Conservation (phyloP, 1,140 invertebrate species). For the Chironomus tepperi region DNA sequence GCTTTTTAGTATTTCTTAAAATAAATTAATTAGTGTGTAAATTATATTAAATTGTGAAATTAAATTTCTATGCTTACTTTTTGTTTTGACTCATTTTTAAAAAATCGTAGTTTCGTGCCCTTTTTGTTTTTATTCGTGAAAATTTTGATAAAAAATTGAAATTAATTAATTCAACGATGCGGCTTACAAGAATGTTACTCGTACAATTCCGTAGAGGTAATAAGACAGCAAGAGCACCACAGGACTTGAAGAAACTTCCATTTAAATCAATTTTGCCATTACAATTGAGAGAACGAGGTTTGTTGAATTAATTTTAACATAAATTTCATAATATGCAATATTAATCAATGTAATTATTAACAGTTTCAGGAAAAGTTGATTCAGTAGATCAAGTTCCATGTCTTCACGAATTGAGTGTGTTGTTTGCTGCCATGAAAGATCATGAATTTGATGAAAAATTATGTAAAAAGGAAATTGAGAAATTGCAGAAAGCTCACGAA, state of each 20-base stretch:
- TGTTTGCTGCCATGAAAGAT: slow-evolving; percentile 42
- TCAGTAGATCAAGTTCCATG: slow-evolving; percentile 36
- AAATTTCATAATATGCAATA: not conserved
- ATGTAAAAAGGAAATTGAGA: slow-evolving; percentile 38
- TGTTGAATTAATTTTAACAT: not conserved
- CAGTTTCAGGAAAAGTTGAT: slow-evolving; percentile 24
- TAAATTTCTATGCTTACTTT: not conserved
- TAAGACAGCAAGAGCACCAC: slow-evolving; percentile 28
- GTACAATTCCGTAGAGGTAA: not conserved
- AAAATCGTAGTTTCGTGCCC: no score
- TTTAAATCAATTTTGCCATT: slow-evolving; percentile 38
- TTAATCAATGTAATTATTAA: not conserved
- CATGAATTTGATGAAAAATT: slow-evolving; percentile 38
- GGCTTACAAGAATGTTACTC: not conserved
- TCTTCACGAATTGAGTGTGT: slow-evolving; percentile 41
- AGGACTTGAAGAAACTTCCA: slow-evolving; percentile 34
- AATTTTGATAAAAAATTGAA: no score
- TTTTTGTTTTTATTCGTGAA: no score
- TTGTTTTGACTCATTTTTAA: not conserved
- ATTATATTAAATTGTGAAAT: not conserved
- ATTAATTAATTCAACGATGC: not conserved
- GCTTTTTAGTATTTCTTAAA: not conserved
- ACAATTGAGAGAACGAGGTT: slow-evolving; percentile 36
- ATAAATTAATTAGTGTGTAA: not conserved
- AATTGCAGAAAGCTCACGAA: slow-evolving; percentile 30